Percentiles rank a stretch among this genome's conserved stretches.
Evolutionary conservation across 92 coral and sea anemone species (phyloP).

Genomic region (Parazoanthus swiftii): DNA sequence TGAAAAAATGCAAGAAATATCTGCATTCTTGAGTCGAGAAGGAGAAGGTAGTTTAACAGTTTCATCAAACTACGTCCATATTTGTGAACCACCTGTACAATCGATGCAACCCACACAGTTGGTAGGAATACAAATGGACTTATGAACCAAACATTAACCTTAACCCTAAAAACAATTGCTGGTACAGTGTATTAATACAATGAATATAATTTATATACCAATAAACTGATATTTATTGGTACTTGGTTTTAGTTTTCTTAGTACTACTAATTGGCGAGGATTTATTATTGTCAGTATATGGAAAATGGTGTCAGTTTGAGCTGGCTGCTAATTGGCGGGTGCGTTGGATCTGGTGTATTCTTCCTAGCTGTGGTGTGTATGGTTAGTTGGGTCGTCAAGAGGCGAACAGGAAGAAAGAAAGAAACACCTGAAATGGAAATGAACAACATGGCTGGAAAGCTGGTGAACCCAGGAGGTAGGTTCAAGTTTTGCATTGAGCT

Average conservation of each 20-base stretch:
- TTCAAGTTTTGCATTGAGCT: neutral
- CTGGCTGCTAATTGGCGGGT: slow-evolving; percentile 61
- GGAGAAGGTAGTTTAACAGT: neutral
- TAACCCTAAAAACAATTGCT: too few species aligned
- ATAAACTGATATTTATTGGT: neutral
- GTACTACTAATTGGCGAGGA: neutral
- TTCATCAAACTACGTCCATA: too few species aligned
- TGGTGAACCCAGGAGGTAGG: neutral
- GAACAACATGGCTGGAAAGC: neutral
- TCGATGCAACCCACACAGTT: too few species aligned
- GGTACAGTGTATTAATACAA: too few species aligned
- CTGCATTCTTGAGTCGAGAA: neutral
- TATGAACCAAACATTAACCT: too few species aligned
- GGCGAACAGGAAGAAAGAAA: neutral
- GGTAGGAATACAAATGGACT: too few species aligned
- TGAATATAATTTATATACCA: too few species aligned
- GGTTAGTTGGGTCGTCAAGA: slow-evolving; percentile 10
- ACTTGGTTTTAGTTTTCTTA: too few species aligned
- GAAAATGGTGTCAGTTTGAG: slow-evolving; percentile 42
- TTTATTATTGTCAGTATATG: slow-evolving; percentile 22
- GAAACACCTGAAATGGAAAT: neutral
- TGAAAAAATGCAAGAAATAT: neutral
- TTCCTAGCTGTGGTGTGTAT: slow-evolving; percentile 13
- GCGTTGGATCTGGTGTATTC: slow-evolving; percentile 24
- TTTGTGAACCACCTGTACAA: too few species aligned